These are phyloP conservation scores for Vidua macroura DNA, from an alignment of 2,113 vertebrate genomes.

Conservation along the genomic window DNA sequence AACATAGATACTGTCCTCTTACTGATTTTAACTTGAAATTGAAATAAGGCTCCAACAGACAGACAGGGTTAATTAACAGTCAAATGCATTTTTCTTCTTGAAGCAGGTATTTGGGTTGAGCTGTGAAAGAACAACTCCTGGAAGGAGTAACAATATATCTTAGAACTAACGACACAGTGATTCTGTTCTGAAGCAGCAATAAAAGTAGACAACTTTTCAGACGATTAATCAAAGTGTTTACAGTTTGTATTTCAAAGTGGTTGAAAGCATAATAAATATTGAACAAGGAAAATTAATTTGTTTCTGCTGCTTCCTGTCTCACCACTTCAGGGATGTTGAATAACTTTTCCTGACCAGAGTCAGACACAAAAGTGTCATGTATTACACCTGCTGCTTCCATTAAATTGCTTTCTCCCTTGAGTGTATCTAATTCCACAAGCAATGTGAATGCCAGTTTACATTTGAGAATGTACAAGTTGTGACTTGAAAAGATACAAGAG, in stretches of 20 bases:
- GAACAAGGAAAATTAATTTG: neutral
- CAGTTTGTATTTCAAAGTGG: neutral
- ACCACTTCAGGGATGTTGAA: neutral
- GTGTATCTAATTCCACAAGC: neutral
- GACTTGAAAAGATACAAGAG: neutral
- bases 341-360: neutral
- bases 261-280: neutral
- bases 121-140: neutral
- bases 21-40: neutral
- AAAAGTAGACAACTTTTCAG: neutral
- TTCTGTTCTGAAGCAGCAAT: neutral
- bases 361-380: neutral
- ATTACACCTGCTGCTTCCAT: neutral
- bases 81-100: neutral
- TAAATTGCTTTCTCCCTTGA: neutral
- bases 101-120: neutral
- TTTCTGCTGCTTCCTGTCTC: neutral
- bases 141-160: neutral
- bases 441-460: neutral
- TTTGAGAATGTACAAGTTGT: neutral
- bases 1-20: neutral
- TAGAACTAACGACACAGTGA: neutral
- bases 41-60: neutral
- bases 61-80: neutral
- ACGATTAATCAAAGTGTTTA: neutral